Conservation (phyloP, 2,888 invertebrate genomes). For the Yponomeuta malinellus region DNA sequence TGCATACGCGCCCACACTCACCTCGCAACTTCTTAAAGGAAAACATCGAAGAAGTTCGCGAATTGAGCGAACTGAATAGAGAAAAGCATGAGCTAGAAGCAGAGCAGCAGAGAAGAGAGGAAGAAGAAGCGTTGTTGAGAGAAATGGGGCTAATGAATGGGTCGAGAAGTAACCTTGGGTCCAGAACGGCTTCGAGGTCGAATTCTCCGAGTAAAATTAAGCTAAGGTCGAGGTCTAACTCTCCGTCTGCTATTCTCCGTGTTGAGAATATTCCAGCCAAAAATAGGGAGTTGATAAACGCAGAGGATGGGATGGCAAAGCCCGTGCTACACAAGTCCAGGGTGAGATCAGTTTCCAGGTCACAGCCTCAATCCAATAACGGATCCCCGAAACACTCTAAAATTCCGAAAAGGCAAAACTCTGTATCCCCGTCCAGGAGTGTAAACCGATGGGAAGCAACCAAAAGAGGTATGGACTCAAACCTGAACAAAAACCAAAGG, state of each 20-base stretch:
- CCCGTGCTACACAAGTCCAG: conserved; percentile 56
- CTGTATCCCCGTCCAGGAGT: conserved; percentile 57
- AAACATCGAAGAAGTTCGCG: conserved; percentile 68
- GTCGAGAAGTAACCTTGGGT: conserved; percentile 25
- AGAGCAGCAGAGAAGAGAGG: conserved; percentile 54
- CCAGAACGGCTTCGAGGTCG: conserved; percentile 51
- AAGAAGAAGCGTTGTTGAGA: conserved; percentile 63
- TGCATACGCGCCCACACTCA: conserved; percentile 45
- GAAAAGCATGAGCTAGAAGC: conserved; percentile 67
- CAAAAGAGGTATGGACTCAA: conserved; percentile 40
- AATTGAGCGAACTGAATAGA: conserved; percentile 65
- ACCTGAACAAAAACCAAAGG: conserved; percentile 49
- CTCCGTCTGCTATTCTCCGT: conserved; percentile 56
- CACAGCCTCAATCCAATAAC: conserved; percentile 64
- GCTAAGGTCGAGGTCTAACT: conserved; percentile 61
- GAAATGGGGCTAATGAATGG: conserved; percentile 57
- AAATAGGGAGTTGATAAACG: conserved; percentile 44
- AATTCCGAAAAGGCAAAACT: conserved; percentile 66
- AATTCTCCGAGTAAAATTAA: conserved; percentile 59
- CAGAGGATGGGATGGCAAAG: conserved; percentile 40
- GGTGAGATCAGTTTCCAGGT: conserved; percentile 51
- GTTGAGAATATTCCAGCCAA: conserved; percentile 42
- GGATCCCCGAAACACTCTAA: conserved; percentile 69
- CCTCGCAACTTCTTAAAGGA: conserved; percentile 67
- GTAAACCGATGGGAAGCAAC: conserved; percentile 32